Evolutionary conservation across 2,113 vertebrate species (phyloP).

Genomic region (Silurus glanis): DNA sequence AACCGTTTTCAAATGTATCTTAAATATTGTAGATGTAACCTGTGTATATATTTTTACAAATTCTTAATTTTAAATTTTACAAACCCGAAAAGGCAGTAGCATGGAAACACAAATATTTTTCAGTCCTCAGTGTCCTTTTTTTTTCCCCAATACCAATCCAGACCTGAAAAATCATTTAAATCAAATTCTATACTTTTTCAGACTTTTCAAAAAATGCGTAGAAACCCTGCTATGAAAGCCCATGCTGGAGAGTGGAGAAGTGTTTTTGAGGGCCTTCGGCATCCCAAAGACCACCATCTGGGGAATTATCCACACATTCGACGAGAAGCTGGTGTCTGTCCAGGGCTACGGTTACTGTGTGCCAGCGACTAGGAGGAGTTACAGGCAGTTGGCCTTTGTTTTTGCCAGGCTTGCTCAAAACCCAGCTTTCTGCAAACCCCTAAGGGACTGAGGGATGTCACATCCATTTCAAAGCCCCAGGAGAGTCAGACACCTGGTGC

Average conservation of each 20-base stretch:
- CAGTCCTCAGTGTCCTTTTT: too few species aligned
- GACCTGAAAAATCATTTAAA: too few species aligned
- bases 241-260: neutral
- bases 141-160: too few species aligned
- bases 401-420: neutral
- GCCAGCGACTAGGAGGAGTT: neutral
- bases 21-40: too few species aligned
- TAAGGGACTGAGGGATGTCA: neutral
- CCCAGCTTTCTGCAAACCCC: neutral
- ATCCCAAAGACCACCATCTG: slow-evolving; percentile 1
- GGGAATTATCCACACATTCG: neutral
- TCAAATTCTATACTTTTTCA: too few species aligned
- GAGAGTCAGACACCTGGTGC: neutral
- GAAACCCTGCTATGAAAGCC: too few species aligned
- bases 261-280: neutral
- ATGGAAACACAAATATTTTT: neutral
- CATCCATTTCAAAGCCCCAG: neutral
- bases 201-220: too few species aligned
- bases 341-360: neutral
- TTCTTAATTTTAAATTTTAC: too few species aligned
- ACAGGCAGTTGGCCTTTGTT: neutral
- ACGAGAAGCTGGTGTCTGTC: neutral
- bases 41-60: too few species aligned
- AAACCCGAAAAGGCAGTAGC: too few species aligned
- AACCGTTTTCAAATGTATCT: too few species aligned